Base-by-base conservation (phyloP, 2,113 vertebrate genomes). In the Tychaedon coryphoeus region DNA sequence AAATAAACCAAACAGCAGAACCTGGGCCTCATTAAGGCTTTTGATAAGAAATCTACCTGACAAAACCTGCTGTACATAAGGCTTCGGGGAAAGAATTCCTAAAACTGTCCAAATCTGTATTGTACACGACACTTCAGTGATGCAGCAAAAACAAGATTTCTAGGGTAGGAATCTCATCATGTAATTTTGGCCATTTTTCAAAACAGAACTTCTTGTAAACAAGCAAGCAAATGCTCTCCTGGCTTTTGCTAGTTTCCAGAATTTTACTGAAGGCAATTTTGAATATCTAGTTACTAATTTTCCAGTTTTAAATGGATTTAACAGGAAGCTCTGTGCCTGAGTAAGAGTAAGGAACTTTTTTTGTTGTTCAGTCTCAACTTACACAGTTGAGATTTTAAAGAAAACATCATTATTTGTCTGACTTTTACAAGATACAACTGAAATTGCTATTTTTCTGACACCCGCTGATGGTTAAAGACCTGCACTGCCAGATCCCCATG, bases 11-110 rank as follows among this genome's bases (percentile, higher is more conserved):
- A 88, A n/a, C 7, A 73, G 42, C 64, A 77, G 69, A 45, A 17
- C 42, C 42, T 58, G 25, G 60, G 36, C 10, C 17, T 54, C 0
- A 0, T 42, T n/a, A 65, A 42, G 5, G 12, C 26, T 57, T 89
- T 22, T 25, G 9, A 18, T 57, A 48, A 66, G 58, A 83, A 92
- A 86, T 38, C 11, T 36, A 73, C 9, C 2, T 48, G 43, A 43
- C 29, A 51, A 88, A 93, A 66, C 38, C 47, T 50, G 47, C 56
- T 90, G 12, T 31, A 70, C 25, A 34, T 54, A 31, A 64, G 28
- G 16, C 9, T 43, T 9, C 10, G 25, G 40, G 56, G 45, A 86
- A 60, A 57, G 28, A 77, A 87, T 50, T 85, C 47, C 42, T 74
- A 51, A 77, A 93, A 61, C 12, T 0, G 2, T 38, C 43, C 26